Base-by-base conservation (phyloP, 2,113 vertebrate genomes). In the Hirundichthys speculiger region DNA sequence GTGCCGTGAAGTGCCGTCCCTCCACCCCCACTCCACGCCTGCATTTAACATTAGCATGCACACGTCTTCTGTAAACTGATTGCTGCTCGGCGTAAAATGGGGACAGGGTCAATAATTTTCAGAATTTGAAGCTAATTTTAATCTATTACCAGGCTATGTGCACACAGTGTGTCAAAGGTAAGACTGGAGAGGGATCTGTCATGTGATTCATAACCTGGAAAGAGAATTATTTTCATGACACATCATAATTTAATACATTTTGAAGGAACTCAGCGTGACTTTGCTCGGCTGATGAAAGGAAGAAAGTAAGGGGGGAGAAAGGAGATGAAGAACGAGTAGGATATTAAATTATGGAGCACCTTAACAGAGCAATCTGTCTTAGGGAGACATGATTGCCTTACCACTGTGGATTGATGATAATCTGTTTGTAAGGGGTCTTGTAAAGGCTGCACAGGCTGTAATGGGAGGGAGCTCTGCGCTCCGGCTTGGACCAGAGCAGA, bases 291-390 rank as follows among this genome's bases (percentile, higher is more conserved):
- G 81, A 79, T 19, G 41, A 80, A 65, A 52, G 70, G 39, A 61
- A 47, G 10, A 61, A 45, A 11, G 27, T 58, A 5, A 21, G 55
- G 46, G 4, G 11, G 55, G 34, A 48, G 52, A 34, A 50, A 69
- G 56, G 52, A 75, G 77, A 75, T 84, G 83, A 85, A 68, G 80
- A 89, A 87, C 64, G 78, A 78, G 77, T 66, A 46, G 87, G 83
- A 89, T 90, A 88, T 89, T 91, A 89, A 92, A 92, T 92, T 89
- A 91, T 90, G 87, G 82, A 86, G 82, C 88, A 89, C 79, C 88
- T 88, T 88, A 92, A 88, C 83, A 86, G 83, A 80, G 84, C 85
- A 79, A 89, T 91, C 85, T 85, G 80, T 93, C 90, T 90, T 90
- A 73, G 73, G 70, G 50, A 75, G 85, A 82, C 78, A 81, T 83